Base-by-base conservation (phyloP, 2,113 vertebrate genomes). In the Barbus barbus region DNA sequence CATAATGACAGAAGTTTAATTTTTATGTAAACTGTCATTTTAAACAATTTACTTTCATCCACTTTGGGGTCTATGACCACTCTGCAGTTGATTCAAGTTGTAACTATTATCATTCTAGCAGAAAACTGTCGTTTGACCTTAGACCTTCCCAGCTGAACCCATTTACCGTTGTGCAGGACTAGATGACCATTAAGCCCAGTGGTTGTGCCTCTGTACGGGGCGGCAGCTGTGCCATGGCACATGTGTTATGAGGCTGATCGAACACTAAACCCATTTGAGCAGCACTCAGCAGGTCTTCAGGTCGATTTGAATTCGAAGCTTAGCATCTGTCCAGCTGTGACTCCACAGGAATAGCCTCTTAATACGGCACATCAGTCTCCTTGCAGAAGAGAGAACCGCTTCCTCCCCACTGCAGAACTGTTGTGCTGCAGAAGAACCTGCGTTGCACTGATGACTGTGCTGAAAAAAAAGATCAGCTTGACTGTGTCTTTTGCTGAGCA, bases 401-500 rank as follows among this genome's bases (percentile, higher is more conserved):
- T 16, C 13, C 51, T n/a, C 71, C 51, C 75, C n/a, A 13, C 7
- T 44, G 24, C 24, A 1, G 78, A 77, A 11, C 28, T 60, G 72
- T 73, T 36, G 63, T 71, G 44, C 63, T 87, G 85, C 58, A 69
- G 41, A 44, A 69, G 24, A 61, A 65, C 41, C 44, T 58, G 44
- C 14, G n/a, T 58, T 60, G 18, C 41, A 38, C 41, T 56, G 72
- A 72, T 84, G 33, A 83, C 67, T 65, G 20, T 71, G 56, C 51
- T 81, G 71, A 73, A 71, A 41, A 11, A 9, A 36, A 38, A 74
- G n/a, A 24, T 56, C 58, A 41, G 72, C 22, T 69, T 80, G 9
- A 74, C 38, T 79, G 18, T 5, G 41, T 41, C 9, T 74, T 83
- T 78, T 84, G 88, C 86, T 81, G 88, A 87, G 60, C 56, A 79